Conservation (phyloP, 2,113 vertebrate species). For the Epinephelus cyanopodus region DNA sequence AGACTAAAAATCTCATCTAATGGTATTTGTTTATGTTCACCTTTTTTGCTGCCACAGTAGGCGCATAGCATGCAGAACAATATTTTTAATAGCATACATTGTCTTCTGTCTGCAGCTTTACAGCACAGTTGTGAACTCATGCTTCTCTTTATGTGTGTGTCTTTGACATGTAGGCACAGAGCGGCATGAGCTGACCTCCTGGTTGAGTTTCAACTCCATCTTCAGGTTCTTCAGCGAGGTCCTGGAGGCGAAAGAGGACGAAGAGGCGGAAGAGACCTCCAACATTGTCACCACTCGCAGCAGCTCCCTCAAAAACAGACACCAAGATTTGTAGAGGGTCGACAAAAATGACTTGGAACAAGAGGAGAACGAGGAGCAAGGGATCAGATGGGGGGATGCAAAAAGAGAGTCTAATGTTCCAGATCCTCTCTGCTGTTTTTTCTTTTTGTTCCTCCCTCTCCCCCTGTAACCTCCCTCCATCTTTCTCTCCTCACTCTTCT, state of each 20-base stretch:
- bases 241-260: conserved; percentile 86
- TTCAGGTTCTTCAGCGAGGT: conserved; percentile 92
- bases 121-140: not conserved
- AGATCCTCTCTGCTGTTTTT: conserved; percentile 20
- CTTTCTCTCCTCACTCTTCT: conserved; percentile 42
- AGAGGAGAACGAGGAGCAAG: conserved; percentile 26
- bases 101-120: conserved; percentile 2
- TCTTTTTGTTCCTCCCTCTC: conserved; percentile 25
- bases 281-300: conserved; percentile 88
- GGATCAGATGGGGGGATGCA: conserved; percentile 32
- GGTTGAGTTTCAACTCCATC: conserved; percentile 95
- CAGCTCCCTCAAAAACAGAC: conserved; percentile 92
- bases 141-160: conserved; percentile 25
- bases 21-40: conserved; percentile 8
- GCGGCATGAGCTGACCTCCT: conserved; percentile 95
- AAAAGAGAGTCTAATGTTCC: conserved; percentile 33
- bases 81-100: conserved; percentile 13
- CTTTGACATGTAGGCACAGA: conserved; percentile 89
- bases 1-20: conserved; percentile 11
- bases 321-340: conserved; percentile 89
- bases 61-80: not conserved
- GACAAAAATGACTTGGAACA: conserved; percentile 30
- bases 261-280: conserved; percentile 84
- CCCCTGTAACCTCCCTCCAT: conserved; percentile 47
- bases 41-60: not conserved